These are phyloP conservation scores for Carpatolechia fugitivella DNA, from an alignment of 2,888 invertebrate species.

Conservation along the genomic window DNA sequence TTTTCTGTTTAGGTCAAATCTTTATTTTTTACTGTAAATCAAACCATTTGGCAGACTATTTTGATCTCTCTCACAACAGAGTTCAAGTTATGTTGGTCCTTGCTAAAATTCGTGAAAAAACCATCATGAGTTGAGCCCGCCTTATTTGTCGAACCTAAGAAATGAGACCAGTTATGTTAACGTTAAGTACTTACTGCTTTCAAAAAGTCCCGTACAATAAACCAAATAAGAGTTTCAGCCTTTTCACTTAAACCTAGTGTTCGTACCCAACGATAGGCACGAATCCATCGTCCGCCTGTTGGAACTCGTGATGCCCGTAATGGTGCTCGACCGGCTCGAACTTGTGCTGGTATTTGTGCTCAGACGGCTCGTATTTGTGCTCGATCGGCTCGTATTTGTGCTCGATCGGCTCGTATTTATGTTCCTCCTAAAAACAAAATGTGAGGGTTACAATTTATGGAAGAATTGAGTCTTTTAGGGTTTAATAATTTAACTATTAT, in stretches of 20 bases:
- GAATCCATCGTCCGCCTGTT: slow-evolving; percentile 55
- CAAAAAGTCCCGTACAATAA: background rate
- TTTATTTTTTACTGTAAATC: background rate
- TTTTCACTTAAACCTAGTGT: slow-evolving; percentile 35
- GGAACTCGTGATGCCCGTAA: slow-evolving; percentile 29
- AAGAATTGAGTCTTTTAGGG: too few species aligned
- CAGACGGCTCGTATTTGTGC: slow-evolving; percentile 30
- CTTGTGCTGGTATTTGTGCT: slow-evolving; percentile 43
- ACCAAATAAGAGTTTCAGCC: background rate
- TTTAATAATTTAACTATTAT: too few species aligned
- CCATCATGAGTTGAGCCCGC: too few species aligned
- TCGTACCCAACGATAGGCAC: slow-evolving; percentile 51
- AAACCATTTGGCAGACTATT: too few species aligned
- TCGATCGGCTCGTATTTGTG: slow-evolving; percentile 43
- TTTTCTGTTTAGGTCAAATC: background rate
- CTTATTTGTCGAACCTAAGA: too few species aligned
- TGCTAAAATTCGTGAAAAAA: too few species aligned
- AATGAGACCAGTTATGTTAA: too few species aligned
- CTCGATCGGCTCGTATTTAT: slow-evolving; percentile 36
- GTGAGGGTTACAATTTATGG: background rate
- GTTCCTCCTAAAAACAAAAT: slow-evolving; percentile 18
- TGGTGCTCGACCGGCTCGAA: slow-evolving; percentile 9
- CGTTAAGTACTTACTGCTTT: too few species aligned
- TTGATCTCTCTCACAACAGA: too few species aligned
- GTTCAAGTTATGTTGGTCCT: too few species aligned